phyloP scores from a whole-genome alignment of 2,113 vertebrate species.

The Tauraco erythrolophus region DNA sequence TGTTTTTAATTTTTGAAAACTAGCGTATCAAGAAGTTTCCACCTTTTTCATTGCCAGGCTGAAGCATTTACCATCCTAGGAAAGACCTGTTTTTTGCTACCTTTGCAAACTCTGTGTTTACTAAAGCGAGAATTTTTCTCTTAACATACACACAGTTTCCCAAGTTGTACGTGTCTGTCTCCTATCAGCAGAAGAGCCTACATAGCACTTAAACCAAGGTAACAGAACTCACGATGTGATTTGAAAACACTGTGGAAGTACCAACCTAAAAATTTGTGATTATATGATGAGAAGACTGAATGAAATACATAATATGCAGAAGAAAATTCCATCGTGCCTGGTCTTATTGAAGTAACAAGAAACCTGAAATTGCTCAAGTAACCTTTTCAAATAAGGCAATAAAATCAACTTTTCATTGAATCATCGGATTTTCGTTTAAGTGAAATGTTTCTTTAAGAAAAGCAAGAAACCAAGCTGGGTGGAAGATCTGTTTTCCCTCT shows the following conservation, averaged over 20 bases:
- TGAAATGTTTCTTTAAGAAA: slow-evolving; percentile 49
- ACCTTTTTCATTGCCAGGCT: not conserved
- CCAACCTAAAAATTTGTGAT: not conserved
- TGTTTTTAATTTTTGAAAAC: not conserved
- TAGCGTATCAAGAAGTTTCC: not conserved
- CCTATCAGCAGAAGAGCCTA: not conserved
- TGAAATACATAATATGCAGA: not conserved
- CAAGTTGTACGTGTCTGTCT: not conserved
- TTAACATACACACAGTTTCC: not conserved
- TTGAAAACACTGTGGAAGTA: not conserved
- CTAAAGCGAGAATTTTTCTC: not conserved
- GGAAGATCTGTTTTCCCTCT: slow-evolving; percentile 55
- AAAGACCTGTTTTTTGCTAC: not conserved
- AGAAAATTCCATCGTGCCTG: not conserved
- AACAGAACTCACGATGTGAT: not conserved
- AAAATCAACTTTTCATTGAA: not conserved
- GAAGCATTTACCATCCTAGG: not conserved
- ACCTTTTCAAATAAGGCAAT: not conserved
- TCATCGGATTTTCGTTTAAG: not conserved
- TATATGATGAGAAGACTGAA: not conserved
- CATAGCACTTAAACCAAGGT: not conserved
- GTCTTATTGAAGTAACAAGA: not conserved
- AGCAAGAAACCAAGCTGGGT: not conserved
- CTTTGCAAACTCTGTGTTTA: not conserved
- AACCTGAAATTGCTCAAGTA: not conserved